A percentile compares a stretch with the other conserved stretches of the same genome.
Evolutionary conservation across 2,888 invertebrate species (phyloP).

Genomic region (Criorhina ranunculi): DNA sequence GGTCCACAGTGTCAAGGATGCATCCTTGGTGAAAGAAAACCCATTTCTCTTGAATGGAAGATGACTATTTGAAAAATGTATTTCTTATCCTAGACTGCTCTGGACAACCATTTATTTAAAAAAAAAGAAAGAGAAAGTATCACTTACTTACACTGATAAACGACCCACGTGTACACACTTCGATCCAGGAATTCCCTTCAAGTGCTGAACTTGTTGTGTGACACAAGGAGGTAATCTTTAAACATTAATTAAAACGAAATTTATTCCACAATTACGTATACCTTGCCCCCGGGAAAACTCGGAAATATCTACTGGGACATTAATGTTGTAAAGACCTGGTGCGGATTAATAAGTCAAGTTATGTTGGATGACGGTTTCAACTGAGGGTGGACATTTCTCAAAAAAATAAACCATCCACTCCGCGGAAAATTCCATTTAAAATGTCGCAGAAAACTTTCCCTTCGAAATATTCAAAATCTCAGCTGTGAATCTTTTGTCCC

Average conservation of each 20-base stretch:
- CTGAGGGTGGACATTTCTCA: background rate
- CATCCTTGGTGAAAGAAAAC: no score
- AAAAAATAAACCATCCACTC: background rate
- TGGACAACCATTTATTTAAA: no score
- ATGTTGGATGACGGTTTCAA: background rate
- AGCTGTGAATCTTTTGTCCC: no score
- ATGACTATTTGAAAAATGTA: no score
- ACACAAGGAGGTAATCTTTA: background rate
- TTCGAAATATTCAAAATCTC: no score
- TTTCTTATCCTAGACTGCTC: no score
- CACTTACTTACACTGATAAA: no score
- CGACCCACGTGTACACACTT: no score
- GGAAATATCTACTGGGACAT: background rate
- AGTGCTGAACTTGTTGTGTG: background rate
- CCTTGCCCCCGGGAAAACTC: background rate
- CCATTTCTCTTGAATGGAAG: no score
- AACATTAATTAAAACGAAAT: conserved; percentile 6
- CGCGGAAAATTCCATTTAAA: background rate
- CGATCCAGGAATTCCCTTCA: no score
- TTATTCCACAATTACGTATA: conserved; percentile 5
- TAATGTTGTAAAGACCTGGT: background rate
- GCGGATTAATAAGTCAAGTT: background rate
- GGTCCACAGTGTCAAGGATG: no score
- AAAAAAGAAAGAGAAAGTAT: no score
- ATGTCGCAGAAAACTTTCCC: background rate